Evolutionary conservation across 2,888 invertebrate species (phyloP).

Genomic region (Leptinotarsa tumamoca): DNA sequence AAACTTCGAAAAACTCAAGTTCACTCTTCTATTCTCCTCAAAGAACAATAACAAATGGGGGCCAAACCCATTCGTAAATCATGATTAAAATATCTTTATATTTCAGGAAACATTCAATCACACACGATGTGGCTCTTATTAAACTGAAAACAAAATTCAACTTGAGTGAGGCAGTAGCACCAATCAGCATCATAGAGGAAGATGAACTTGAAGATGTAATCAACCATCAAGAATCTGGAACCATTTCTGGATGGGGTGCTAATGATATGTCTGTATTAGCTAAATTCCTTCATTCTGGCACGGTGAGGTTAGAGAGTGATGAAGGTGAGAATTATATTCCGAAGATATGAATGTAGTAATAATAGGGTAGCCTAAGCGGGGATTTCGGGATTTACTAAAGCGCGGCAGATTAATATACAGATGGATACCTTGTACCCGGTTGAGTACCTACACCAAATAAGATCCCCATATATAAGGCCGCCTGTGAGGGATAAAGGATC

Average conservation of each 20-base stretch:
- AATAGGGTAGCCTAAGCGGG: no score
- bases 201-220: not conserved
- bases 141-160: not conserved
- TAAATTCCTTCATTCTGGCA: not conserved
- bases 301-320: not conserved
- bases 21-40: no score
- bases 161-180: conserved; percentile 13
- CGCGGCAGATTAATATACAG: no score
- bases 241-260: conserved; percentile 25
- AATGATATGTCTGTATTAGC: not conserved
- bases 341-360: not conserved
- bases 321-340: not conserved
- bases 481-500: no score
- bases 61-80: not conserved
- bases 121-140: conserved; percentile 11
- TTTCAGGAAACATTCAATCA: not conserved
- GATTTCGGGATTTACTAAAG: no score
- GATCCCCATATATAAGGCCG: no score
- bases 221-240: not conserved
- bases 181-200: not conserved
- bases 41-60: not conserved
- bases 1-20: no score
- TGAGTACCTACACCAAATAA: no score
- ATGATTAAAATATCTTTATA: no score
- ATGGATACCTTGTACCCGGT: no score